Evolutionary conservation across 1,140 invertebrate species (phyloP).

Genomic region (Atopsyche davidsoni): DNA sequence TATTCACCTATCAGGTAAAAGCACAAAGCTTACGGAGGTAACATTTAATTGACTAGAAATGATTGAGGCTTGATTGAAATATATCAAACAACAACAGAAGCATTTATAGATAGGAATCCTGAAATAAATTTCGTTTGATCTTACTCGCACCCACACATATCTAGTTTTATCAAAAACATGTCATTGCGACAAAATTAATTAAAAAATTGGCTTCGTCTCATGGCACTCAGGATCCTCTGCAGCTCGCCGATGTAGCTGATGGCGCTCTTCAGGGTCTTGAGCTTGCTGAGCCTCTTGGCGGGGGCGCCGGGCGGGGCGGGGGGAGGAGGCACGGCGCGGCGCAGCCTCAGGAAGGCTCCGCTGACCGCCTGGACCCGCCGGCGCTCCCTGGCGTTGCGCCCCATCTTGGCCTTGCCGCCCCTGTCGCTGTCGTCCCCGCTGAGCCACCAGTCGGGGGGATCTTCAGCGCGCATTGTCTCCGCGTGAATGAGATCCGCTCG

Average conservation of each 20-base stretch:
- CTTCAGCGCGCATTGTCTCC: slow-evolving; percentile 6
- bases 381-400: slow-evolving; percentile 26
- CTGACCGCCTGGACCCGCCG: slow-evolving; percentile 25
- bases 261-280: slow-evolving; percentile 26
- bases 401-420: slow-evolving; percentile 11
- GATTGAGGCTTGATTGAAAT: too few species aligned
- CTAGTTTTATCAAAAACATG: too few species aligned
- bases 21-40: too few species aligned
- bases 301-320: neutral
- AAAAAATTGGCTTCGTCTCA: too few species aligned
- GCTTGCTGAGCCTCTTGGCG: slow-evolving; percentile 24
- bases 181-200: too few species aligned
- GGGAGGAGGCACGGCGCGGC: slow-evolving; percentile 14
- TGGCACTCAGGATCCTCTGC: slow-evolving; percentile 9
- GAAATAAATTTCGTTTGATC: too few species aligned
- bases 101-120: too few species aligned
- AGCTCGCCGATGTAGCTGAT: slow-evolving; percentile 25
- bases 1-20: too few species aligned
- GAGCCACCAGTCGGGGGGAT: neutral
- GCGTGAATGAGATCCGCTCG: neutral
- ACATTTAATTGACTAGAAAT: too few species aligned
- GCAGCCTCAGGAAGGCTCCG: slow-evolving; percentile 24
- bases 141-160: too few species aligned
- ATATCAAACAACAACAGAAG: too few species aligned
- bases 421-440: neutral